Evolutionary conservation across 2,888 invertebrate genomes (phyloP), one percentile per base, ranked within the genome.

Genomic region (Ceratothoa steindachneri): DNA sequence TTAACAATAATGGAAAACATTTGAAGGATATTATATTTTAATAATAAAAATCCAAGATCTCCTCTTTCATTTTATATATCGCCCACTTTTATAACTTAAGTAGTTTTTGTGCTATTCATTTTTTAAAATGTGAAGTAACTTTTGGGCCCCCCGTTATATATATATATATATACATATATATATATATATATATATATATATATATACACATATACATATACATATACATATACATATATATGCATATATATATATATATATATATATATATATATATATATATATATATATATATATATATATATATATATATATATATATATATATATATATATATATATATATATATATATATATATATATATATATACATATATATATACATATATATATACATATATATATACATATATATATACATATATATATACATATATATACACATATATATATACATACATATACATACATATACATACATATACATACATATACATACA

Each of bases 251-350:
- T 41, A 67, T 41, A 1, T 41, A 30, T 1, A 67, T 31, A 67
- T 31, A n/a, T 41, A 67, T 31, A 67, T 1, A 67, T 28, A 67
- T 1, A 67, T 0, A n/a, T n/a, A n/a, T n/a, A n/a, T n/a, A n/a
- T n/a, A n/a, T n/a, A n/a, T n/a, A n/a, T 5, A 19, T 7, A 30
- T 3, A n/a, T 41, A 67, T 41, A 67, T 41, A 31, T 41, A 67
- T 41, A 67, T 41, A 31, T 41, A 67, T 31, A 67, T 1, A 67
- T 31, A 67, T 67, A 67, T 67, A 67, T 67, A 67, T 30, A 67
- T 67, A 67, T 67, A 67, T 30, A 67, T 67, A n/a, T 67, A 67
- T 67, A 30, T 30, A 67, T 67, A 30, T 67, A 67, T 67, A 67
- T 30, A 67, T 67, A 67, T 67, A 67, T 67, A 30, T 67, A 67